These are phyloP conservation scores for Narcine bancroftii DNA, from an alignment of 2,113 vertebrate genomes.

Conservation along the genomic window DNA sequence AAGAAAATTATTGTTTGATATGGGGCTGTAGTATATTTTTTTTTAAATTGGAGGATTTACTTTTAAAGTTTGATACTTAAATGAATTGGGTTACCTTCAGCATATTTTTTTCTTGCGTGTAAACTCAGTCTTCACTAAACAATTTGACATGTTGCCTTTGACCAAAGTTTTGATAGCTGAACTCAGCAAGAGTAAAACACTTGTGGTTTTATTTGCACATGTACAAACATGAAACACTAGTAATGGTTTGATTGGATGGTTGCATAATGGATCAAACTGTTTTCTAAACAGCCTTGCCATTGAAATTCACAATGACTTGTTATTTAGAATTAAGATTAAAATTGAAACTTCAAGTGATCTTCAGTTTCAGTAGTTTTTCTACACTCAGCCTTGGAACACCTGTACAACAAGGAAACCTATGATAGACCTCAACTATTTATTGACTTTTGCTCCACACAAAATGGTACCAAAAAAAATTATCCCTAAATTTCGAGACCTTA, in stretches of 20 bases:
- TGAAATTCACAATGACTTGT: too few species aligned
- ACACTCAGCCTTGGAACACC: too few species aligned
- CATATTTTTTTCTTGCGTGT: constrained; percentile 3
- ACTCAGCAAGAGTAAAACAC: background rate
- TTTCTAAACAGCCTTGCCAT: background rate
- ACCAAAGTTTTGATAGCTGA: background rate
- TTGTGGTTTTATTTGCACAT: background rate
- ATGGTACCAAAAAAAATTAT: too few species aligned
- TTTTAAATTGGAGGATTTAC: background rate
- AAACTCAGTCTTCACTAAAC: background rate
- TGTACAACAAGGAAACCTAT: too few species aligned
- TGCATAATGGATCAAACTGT: background rate
- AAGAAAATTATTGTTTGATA: background rate
- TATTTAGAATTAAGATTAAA: too few species aligned
- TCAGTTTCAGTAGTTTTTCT: too few species aligned
- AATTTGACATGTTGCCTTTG: background rate
- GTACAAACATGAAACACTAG: background rate
- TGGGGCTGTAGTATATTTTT: background rate
- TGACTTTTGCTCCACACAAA: too few species aligned
- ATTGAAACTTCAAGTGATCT: too few species aligned
- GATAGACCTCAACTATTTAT: too few species aligned
- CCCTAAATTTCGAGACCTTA: too few species aligned
- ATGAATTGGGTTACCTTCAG: background rate
- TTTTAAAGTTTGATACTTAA: background rate
- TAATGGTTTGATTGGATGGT: background rate